Evolutionary conservation across 2,888 invertebrate species (phyloP).

Genomic region (Zaprionus obscuricornis): DNA sequence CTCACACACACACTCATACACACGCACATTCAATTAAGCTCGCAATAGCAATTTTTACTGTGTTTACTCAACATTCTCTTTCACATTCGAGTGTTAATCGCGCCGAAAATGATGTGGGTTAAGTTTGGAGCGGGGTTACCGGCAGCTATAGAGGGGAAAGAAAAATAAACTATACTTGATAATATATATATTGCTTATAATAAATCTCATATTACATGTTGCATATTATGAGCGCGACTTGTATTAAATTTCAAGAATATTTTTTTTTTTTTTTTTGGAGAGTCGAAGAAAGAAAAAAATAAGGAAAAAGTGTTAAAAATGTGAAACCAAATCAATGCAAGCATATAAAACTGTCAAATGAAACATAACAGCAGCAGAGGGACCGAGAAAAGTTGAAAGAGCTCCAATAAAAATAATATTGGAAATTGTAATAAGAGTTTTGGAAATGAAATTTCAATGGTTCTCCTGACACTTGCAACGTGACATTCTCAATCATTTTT

Average conservation of each 20-base stretch:
- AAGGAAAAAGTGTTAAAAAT: conserved; percentile 54
- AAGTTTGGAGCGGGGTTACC: conserved; percentile 8
- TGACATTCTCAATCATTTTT: conserved; percentile 29
- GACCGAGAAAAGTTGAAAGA: background rate
- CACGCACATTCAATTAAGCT: conserved; percentile 63
- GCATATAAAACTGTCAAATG: conserved; percentile 66
- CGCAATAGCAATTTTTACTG: conserved; percentile 27
- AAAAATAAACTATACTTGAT: too few relatives aligned
- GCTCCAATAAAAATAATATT: background rate
- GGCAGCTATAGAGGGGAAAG: too few relatives aligned
- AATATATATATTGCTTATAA: conserved; percentile 54
- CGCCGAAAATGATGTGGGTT: conserved; percentile 68
- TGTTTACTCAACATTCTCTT: conserved; percentile 16
- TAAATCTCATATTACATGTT: conserved; percentile 72
- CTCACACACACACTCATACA: conserved; percentile 17
- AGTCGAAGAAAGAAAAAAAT: conserved; percentile 11
- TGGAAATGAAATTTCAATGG: too few relatives aligned
- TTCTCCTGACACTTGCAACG: conserved; percentile 28
- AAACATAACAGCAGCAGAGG: background rate
- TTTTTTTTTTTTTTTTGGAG: too few relatives aligned
- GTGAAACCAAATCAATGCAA: conserved; percentile 66
- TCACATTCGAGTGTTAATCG: conserved; percentile 60
- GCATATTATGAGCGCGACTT: conserved; percentile 69
- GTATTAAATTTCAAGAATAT: conserved; percentile 67
- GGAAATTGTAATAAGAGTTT: too few relatives aligned